Conservation (phyloP, 2,888 invertebrate genomes). For the Tenthredo scrophulariae region DNA sequence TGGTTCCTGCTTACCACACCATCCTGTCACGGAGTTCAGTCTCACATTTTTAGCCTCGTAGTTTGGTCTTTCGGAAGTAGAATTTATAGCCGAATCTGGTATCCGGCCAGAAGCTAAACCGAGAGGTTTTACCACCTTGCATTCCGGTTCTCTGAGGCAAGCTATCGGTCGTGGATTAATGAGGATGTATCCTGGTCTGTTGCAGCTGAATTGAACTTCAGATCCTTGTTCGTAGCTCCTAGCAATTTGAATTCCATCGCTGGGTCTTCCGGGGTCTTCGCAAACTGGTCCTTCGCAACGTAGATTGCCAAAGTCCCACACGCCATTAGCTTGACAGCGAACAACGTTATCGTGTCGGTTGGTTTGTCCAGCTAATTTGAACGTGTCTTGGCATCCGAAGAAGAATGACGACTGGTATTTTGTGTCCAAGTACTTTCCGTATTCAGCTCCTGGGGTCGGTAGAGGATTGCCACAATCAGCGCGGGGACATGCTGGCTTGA, state of each 20-base stretch:
- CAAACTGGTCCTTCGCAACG: slow-evolving; percentile 98
- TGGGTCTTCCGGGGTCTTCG: slow-evolving; percentile 96
- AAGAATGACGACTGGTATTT: slow-evolving; percentile 96
- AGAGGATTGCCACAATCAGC: slow-evolving; percentile 95
- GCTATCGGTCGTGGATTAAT: slow-evolving; percentile 95
- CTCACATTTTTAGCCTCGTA: slow-evolving; percentile 94
- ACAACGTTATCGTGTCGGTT: slow-evolving; percentile 95
- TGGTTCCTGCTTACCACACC: slow-evolving; percentile 98
- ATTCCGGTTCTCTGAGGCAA: slow-evolving; percentile 95
- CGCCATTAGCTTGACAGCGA: slow-evolving; percentile 92
- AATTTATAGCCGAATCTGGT: slow-evolving; percentile 96
- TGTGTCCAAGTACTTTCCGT: slow-evolving; percentile 92
- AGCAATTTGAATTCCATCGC: slow-evolving; percentile 93
- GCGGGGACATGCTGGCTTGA: slow-evolving; percentile 91
- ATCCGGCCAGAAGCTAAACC: slow-evolving; percentile 95
- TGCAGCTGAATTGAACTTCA: slow-evolving; percentile 94
- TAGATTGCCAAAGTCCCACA: slow-evolving; percentile 98
- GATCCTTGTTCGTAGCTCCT: slow-evolving; percentile 93
- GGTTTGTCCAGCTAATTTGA: slow-evolving; percentile 95
- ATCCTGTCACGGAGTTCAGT: slow-evolving; percentile 95
- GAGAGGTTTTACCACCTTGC: slow-evolving; percentile 93
- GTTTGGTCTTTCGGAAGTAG: slow-evolving; percentile 95
- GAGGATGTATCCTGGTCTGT: slow-evolving; percentile 94
- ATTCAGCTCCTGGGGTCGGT: slow-evolving; percentile 95
- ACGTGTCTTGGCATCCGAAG: slow-evolving; percentile 97